Evolutionary conservation across 2,797 vertebrate genomes (phyloP).

Genomic region (Champsocephalus esox): DNA sequence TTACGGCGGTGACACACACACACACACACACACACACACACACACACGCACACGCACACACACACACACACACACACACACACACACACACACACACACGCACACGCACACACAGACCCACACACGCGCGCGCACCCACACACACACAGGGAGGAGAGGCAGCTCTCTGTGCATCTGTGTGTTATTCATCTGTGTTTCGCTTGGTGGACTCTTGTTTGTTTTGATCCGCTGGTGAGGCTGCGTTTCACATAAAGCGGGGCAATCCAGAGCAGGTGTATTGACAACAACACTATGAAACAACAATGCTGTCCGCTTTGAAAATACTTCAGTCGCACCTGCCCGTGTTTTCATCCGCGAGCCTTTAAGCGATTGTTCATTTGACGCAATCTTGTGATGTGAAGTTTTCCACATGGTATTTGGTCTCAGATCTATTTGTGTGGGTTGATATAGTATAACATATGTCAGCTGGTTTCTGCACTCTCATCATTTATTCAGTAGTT

Average conservation of each 20-base stretch:
- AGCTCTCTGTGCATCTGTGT: conserved; percentile 22
- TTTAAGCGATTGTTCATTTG: neutral
- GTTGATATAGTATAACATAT: conserved; percentile 36
- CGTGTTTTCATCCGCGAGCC: neutral
- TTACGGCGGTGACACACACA: conserved; percentile 25
- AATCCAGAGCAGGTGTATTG: conserved; percentile 55
- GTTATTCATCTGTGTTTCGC: conserved; percentile 5
- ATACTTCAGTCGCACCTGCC: conserved; percentile 5
- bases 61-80: too few relatives aligned
- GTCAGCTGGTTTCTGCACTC: conserved; percentile 35
- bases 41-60: neutral
- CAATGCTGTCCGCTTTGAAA: conserved; percentile 22
- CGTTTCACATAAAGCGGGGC: conserved; percentile 37
- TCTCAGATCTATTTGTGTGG: conserved; percentile 44
- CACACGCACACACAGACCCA: neutral
- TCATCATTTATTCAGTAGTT: conserved; percentile 62
- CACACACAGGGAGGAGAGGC: neutral
- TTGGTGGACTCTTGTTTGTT: conserved; percentile 47
- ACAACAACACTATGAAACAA: conserved; percentile 27
- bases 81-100: too few relatives aligned
- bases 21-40: too few relatives aligned
- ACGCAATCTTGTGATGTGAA: neutral
- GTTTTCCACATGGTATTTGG: neutral
- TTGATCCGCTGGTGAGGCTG: conserved; percentile 30
- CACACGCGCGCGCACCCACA: neutral